Percentiles rank a stretch among this genome's conserved stretches.
Conservation (phyloP, 2,888 invertebrate genomes). For the Drosophila kanekoi region DNA sequence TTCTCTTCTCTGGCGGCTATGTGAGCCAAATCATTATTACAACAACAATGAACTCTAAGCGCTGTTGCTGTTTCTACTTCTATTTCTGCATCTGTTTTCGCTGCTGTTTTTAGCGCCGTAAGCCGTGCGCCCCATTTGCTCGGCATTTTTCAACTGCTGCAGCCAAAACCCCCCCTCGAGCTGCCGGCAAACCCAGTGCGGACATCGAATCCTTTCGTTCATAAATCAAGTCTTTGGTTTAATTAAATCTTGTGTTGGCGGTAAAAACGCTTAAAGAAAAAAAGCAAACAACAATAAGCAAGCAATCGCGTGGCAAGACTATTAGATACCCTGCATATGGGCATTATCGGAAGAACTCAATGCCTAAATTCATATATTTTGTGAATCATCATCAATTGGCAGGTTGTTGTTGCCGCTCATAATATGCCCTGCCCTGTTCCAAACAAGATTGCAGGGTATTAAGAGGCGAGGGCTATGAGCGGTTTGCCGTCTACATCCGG, state of each 20-base stretch:
- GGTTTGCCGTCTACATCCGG: constrained; percentile 25
- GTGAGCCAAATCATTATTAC: constrained; percentile 74
- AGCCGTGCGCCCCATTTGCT: constrained; percentile 68
- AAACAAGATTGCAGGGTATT: constrained; percentile 12
- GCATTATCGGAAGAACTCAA: background rate
- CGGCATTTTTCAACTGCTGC: constrained; percentile 70
- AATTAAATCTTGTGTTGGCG: constrained; percentile 86
- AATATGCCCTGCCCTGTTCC: background rate
- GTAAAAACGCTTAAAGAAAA: constrained; percentile 76
- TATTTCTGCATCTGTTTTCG: constrained; percentile 19
- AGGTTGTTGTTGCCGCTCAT: background rate
- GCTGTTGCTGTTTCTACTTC: constrained; percentile 18
- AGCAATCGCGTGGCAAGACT: background rate
- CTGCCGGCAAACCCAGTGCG: constrained; percentile 55
- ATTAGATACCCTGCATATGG: constrained; percentile 21
- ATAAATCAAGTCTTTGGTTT: constrained; percentile 86
- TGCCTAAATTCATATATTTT: background rate
- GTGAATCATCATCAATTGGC: background rate
- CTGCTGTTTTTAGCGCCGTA: constrained; percentile 31
- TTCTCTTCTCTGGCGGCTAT: constrained; percentile 23
- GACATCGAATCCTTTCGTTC: constrained; percentile 82
- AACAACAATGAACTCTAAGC: constrained; percentile 57
- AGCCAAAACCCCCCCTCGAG: constrained; percentile 38
- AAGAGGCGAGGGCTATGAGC: constrained; percentile 28
- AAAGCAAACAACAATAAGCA: constrained; percentile 22